Conservation (phyloP, 1,140 invertebrate genomes). For the Anthonomus grandis region DNA sequence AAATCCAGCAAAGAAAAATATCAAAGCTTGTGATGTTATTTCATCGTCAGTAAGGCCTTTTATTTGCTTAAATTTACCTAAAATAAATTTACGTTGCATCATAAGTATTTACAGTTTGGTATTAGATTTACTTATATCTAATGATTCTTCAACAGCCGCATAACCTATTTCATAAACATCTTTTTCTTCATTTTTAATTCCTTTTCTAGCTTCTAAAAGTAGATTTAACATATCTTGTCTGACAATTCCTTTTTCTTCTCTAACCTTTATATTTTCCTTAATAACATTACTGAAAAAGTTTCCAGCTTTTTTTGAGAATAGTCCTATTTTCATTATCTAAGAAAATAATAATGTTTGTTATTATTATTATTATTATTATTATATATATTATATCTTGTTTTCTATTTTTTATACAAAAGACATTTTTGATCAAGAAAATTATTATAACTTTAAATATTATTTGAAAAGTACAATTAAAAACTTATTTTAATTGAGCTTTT, state of each 20-base stretch:
- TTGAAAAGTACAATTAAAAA: too few species aligned
- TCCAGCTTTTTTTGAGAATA: too few species aligned
- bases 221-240: slow-evolving; percentile 50
- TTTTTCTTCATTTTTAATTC: slow-evolving; percentile 20
- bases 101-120: background rate
- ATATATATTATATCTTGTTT: too few species aligned
- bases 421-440: too few species aligned
- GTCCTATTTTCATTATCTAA: too few species aligned
- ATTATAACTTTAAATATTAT: too few species aligned
- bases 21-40: slow-evolving; percentile 45
- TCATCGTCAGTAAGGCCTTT: slow-evolving; percentile 33
- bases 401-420: too few species aligned
- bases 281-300: slow-evolving; percentile 40
- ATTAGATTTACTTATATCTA: background rate
- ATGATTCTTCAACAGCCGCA: slow-evolving; percentile 17
- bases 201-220: slow-evolving; percentile 49
- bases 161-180: slow-evolving; percentile 12
- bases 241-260: slow-evolving; percentile 46
- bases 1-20: slow-evolving; percentile 49
- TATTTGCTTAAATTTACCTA: slow-evolving; percentile 32
- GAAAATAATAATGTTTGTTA: too few species aligned
- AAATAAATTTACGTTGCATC: background rate
- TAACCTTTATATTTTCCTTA: slow-evolving; percentile 40
- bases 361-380: too few species aligned
- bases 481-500: too few species aligned